Conservation (phyloP, 2,797 vertebrate species). For the Sphaeramia orbicularis region DNA sequence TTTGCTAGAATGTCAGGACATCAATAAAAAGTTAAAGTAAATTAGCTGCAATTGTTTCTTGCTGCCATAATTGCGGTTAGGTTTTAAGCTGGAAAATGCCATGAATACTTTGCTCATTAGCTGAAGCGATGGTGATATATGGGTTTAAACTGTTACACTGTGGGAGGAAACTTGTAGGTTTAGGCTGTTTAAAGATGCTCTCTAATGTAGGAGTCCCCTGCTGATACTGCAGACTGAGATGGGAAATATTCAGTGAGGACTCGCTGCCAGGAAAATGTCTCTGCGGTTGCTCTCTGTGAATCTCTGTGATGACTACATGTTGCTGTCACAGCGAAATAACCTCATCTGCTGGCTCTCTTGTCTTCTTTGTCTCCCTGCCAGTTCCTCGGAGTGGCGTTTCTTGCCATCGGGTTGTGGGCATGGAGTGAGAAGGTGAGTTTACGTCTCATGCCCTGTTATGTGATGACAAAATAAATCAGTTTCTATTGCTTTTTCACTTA, state of each 20-base stretch:
- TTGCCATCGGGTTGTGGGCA: slow-evolving; percentile 97
- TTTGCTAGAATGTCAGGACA: too few relatives aligned
- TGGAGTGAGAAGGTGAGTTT: slow-evolving; percentile 97
- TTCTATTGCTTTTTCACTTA: background rate
- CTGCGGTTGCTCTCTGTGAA: slow-evolving; percentile 42
- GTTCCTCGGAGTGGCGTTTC: slow-evolving; percentile 97
- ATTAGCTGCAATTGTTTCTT: too few relatives aligned
- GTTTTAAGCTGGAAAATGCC: background rate
- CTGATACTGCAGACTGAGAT: slow-evolving; percentile 50
- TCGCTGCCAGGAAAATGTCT: slow-evolving; percentile 66
- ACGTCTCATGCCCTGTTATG: background rate
- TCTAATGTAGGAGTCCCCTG: slow-evolving; percentile 51
- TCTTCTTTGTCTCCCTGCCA: slow-evolving; percentile 66
- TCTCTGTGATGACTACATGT: slow-evolving; percentile 45
- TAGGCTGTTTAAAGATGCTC: slow-evolving; percentile 44
- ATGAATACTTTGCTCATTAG: background rate
- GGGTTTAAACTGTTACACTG: slow-evolving; percentile 12
- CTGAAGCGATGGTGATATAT: background rate
- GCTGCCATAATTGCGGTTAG: too few relatives aligned
- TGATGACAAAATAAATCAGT: background rate
- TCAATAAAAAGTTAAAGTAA: too few relatives aligned
- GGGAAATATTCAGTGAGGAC: slow-evolving; percentile 57
- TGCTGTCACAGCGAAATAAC: slow-evolving; percentile 50
- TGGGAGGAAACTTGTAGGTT: slow-evolving; percentile 13
- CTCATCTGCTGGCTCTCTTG: slow-evolving; percentile 5